Evolutionary conservation across 2,113 vertebrate genomes (phyloP), one percentile per base, ranked within the genome.

Genomic region (Hirundichthys speculiger): DNA sequence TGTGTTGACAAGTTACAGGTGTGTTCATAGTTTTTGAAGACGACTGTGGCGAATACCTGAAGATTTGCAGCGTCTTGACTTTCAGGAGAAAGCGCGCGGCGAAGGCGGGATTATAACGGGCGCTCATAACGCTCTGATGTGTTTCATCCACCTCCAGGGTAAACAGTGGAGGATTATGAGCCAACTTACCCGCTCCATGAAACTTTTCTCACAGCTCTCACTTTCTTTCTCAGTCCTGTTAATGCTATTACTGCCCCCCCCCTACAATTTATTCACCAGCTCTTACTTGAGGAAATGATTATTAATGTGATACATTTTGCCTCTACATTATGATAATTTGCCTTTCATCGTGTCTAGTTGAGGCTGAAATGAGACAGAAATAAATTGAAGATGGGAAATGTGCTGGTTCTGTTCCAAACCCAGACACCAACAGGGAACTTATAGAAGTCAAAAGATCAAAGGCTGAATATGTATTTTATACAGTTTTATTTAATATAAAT

Each of bases 141-240:
- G 68, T 67, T 69, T 59, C 48, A 62, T 74, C 46, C 38, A 47
- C 72, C 79, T 77, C 59, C 10, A 25, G 80, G 86, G 69, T 21
- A 34, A 34, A 34, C 81, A 84, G 49, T 78, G 69, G 68, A 50
- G 59, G 45, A 40, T 48, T 53, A 67, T 38, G 5, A 82, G 51
- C 70, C 40, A 73, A 21, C 70, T 22, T 13, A 55, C 50, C 34
- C 12, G 62, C 5, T 4, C 20, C 0, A 39, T 13, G 34, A 46
- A 9, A 27, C 50, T 54, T 67, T 45, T 63, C 49, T 69, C 13
- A 47, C 50, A 46, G 52, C 24, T 74, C 51, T 84, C 46, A 48
- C 43, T 53, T 62, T 81, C 41, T 64, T 25, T 45, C 42, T 71
- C 41, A 10, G 43, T 22, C 15, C 43, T 48, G 6, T 15, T 57